These are phyloP conservation scores for Lasiurus cinereus DNA, from an alignment of 2,113 vertebrate genomes.

Conservation along the genomic window DNA sequence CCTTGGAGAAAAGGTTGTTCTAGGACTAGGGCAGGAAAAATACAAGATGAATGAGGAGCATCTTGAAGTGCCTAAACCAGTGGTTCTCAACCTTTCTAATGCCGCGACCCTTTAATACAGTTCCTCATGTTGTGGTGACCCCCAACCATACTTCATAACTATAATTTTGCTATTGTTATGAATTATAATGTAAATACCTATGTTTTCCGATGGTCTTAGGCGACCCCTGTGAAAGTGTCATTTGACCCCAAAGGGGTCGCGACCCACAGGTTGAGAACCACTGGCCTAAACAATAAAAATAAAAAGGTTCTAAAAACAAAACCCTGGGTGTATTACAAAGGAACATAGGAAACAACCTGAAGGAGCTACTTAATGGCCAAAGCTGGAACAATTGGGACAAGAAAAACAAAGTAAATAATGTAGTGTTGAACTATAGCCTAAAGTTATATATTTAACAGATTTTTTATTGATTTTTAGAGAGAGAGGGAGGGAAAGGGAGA, in stretches of 20 bases:
- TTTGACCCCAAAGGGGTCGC: too few relatives aligned
- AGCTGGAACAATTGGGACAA: neutral
- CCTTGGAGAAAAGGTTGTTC: conserved; percentile 35
- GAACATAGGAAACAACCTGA: neutral
- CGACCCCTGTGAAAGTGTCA: too few relatives aligned
- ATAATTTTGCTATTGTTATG: too few relatives aligned
- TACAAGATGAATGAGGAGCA: neutral
- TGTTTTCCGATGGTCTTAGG: too few relatives aligned
- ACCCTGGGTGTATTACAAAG: neutral
- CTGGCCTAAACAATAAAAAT: too few relatives aligned
- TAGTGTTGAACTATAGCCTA: conserved; percentile 19
- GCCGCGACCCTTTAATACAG: too few relatives aligned
- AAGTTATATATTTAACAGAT: neutral
- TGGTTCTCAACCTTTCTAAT: too few relatives aligned
- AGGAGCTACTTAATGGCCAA: neutral
- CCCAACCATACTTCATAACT: too few relatives aligned
- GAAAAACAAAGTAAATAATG: conserved; percentile 32
- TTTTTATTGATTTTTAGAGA: neutral
- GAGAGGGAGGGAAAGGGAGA: neutral
- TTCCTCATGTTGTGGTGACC: too few relatives aligned
- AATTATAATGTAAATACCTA: too few relatives aligned
- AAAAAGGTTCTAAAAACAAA: neutral
- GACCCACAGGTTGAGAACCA: too few relatives aligned
- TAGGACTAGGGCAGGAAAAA: neutral
- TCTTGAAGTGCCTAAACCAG: neutral